Evolutionary conservation across 1,140 invertebrate genomes (phyloP), one percentile per base, ranked within the genome.

Genomic region (Agrypnia vestita): DNA sequence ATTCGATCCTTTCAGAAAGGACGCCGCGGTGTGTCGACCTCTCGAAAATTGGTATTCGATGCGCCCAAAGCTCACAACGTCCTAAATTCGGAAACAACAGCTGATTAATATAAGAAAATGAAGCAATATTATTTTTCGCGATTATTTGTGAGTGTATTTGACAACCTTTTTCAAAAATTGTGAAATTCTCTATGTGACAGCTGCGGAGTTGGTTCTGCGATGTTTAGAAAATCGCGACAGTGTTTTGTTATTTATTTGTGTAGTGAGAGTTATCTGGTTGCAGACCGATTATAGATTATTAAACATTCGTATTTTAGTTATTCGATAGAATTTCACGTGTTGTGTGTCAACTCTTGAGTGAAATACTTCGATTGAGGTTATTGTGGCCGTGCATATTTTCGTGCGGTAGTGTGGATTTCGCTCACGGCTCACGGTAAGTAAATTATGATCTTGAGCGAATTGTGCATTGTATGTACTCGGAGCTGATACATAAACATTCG

Each of bases 191-290:
- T 6, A 17, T 51, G 51, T 74, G 71, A 74, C 71, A 74, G 71
- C 53, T 56, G 53, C 17, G 21, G 19, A 11, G 4, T 6, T 35
- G 25, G 6, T 35, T 35, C 25, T 35, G 25, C 25, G 25, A 35
- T 35, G 25, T 35, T 35, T 35, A 35, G 25, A 35, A 35, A 35
- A 35, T 35, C 25, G 25, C 25, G 25, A 35, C n/a, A 53, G 21
- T 56, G 71, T 56, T 74, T 74, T 74, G 71, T 74, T 74, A 47
- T 74, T 74, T 74, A 74, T 74, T 74, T 74, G 35, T 74, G 56
- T 74, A 21, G 49, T 51, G 67, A 71, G 49, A 19, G 15, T 69
- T 69, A 46, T 69, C 7, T 17, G 46, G 9, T 51, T 51, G 47
- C 67, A 49, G 10, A 21, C 6, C 46, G 25, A n/a, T 11, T 25